Evolutionary conservation across 2,797 vertebrate genomes (phyloP).

Genomic region (Limnodromus scolopaceus): DNA sequence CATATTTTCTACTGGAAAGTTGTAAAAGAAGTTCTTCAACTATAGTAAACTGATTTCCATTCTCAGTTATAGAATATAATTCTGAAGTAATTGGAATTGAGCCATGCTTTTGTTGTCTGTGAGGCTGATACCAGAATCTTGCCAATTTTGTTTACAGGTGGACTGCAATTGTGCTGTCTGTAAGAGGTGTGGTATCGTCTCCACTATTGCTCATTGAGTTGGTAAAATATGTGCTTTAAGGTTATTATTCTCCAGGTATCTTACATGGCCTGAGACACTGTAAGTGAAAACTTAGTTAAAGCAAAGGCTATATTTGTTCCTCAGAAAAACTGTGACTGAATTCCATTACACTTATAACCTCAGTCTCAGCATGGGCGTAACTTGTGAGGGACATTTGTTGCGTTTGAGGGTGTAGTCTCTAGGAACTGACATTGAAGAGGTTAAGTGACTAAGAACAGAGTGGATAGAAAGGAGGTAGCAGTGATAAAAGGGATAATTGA

Average conservation of each 20-base stretch:
- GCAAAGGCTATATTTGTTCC: neutral
- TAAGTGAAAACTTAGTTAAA: neutral
- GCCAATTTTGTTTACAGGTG: neutral
- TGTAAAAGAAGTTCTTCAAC: neutral
- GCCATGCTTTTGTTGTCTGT: neutral
- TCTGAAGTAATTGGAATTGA: neutral
- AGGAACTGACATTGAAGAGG: neutral
- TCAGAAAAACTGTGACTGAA: neutral
- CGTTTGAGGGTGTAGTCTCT: neutral
- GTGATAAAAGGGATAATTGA: neutral
- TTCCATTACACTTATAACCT: neutral
- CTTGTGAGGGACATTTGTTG: neutral
- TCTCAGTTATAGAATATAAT: neutral
- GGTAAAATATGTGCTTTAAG: neutral
- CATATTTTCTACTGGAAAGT: neutral
- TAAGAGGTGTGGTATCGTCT: neutral
- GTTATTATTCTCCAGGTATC: neutral
- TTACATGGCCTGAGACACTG: neutral
- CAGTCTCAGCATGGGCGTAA: neutral
- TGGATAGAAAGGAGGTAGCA: neutral
- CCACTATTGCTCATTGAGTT: neutral
- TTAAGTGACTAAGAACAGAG: neutral
- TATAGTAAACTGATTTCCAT: neutral
- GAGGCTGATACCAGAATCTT: neutral
- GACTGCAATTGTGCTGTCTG: neutral